Conservation (phyloP, 2,797 vertebrate species). For the Neopelma chrysocephalum region DNA sequence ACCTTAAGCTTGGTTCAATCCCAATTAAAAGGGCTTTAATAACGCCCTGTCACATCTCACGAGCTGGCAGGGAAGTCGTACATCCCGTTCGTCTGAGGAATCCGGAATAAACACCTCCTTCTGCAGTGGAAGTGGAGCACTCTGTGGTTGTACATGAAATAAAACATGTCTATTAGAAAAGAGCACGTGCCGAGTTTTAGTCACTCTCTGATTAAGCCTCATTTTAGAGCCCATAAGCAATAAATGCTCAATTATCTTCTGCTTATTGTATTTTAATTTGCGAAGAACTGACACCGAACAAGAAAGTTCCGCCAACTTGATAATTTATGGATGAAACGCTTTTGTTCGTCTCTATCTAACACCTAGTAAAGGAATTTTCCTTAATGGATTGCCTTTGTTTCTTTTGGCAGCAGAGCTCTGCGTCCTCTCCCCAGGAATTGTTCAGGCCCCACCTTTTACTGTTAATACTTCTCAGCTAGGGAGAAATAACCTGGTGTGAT, state of each 20-base stretch:
- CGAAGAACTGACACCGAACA: constrained; percentile 55
- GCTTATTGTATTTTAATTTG: constrained; percentile 77
- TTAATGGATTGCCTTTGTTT: not conserved
- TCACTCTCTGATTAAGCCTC: constrained; percentile 70
- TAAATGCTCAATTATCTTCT: constrained; percentile 74
- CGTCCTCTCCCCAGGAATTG: not conserved
- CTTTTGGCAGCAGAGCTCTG: not conserved
- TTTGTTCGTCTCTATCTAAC: not conserved
- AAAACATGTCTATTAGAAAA: constrained; percentile 39
- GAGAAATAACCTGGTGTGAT: not conserved
- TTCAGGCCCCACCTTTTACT: not conserved
- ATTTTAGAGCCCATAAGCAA: constrained; percentile 67
- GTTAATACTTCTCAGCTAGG: not conserved
- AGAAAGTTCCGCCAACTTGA: constrained; percentile 56
- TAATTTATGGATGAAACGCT: constrained; percentile 23
- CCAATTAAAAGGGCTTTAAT: not conserved
- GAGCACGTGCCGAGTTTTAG: constrained; percentile 45
- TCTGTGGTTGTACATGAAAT: constrained; percentile 7
- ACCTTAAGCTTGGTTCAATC: not conserved
- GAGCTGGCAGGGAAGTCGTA: not conserved
- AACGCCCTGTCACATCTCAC: not conserved
- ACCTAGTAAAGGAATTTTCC: not conserved
- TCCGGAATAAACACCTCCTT: not conserved
- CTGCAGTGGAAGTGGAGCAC: not conserved
- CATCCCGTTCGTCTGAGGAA: not conserved